These are phyloP conservation scores for Aphaenogaster floridana DNA, from an alignment of 1,140 invertebrate genomes.

Conservation along the genomic window DNA sequence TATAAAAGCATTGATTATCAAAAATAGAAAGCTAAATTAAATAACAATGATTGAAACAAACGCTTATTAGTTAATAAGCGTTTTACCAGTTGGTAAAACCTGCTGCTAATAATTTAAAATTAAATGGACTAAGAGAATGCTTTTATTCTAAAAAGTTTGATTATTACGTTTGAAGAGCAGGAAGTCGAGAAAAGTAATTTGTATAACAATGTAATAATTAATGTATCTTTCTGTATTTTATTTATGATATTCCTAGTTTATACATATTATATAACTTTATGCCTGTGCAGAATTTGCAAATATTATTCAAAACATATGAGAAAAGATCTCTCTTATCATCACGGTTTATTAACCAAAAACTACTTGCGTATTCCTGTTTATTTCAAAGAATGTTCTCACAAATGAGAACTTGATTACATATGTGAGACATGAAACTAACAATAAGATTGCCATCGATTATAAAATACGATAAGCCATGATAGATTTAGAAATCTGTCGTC, in stretches of 20 bases:
- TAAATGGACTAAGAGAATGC: neutral
- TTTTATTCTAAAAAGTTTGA: neutral
- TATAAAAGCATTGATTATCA: neutral
- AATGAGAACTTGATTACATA: neutral
- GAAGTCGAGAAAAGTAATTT: neutral
- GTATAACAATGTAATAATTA: neutral
- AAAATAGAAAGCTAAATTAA: neutral
- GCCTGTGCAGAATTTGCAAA: neutral
- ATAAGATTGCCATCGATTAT: conserved; percentile 1
- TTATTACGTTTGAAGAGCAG: too few relatives aligned
- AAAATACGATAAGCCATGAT: neutral
- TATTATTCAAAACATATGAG: neutral
- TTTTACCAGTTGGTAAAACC: neutral
- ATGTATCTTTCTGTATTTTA: neutral
- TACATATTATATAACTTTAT: neutral
- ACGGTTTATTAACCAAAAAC: neutral
- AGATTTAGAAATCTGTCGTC: neutral
- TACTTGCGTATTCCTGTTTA: conserved; percentile 1
- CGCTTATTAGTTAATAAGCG: neutral
- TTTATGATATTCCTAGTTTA: neutral
- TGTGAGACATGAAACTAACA: neutral
- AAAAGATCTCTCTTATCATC: neutral
- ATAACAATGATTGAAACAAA: neutral
- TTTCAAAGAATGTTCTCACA: neutral
- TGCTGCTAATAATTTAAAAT: neutral